A percentile compares a stretch with the other conserved stretches of the same genome.
Evolutionary conservation across 2,888 invertebrate species (phyloP).

Genomic region (Autographa gamma): DNA sequence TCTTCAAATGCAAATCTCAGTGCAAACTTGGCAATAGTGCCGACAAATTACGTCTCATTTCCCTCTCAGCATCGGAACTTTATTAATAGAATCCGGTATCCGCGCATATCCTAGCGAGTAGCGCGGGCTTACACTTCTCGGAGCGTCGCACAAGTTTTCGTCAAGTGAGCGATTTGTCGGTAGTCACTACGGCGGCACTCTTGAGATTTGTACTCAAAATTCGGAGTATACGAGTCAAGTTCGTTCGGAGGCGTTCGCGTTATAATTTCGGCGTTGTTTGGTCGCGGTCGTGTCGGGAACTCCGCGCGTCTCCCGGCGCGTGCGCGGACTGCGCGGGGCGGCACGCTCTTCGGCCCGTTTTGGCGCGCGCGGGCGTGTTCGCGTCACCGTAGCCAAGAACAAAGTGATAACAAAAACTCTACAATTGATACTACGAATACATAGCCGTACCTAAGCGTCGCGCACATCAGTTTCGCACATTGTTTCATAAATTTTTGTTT

Average conservation of each 20-base stretch:
- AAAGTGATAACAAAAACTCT: slow-evolving; percentile 85
- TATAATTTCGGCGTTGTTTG: slow-evolving; percentile 73
- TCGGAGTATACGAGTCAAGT: slow-evolving; percentile 70
- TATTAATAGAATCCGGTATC: slow-evolving; percentile 80
- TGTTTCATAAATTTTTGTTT: slow-evolving; percentile 73
- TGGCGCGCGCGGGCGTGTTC: slow-evolving; percentile 76
- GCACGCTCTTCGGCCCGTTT: slow-evolving; percentile 69
- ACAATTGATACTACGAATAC: slow-evolving; percentile 76
- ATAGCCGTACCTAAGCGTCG: slow-evolving; percentile 64
- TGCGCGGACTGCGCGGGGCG: slow-evolving; percentile 72
- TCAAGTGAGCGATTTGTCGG: slow-evolving; percentile 51
- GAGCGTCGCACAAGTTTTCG: slow-evolving; percentile 52
- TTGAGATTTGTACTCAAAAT: slow-evolving; percentile 65
- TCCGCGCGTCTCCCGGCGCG: slow-evolving; percentile 77
- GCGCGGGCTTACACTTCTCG: slow-evolving; percentile 61
- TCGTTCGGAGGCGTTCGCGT: slow-evolving; percentile 83
- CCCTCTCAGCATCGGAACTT: slow-evolving; percentile 72
- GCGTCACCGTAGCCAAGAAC: slow-evolving; percentile 79
- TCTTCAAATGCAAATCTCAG: slow-evolving; percentile 75
- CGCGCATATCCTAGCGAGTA: slow-evolving; percentile 61
- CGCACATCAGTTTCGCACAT: slow-evolving; percentile 66
- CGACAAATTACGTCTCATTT: slow-evolving; percentile 79
- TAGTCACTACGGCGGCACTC: slow-evolving; percentile 60
- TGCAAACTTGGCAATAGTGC: slow-evolving; percentile 83
- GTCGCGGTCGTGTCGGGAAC: slow-evolving; percentile 73